Evolutionary conservation across 1,140 invertebrate genomes (phyloP), one percentile per base, ranked within the genome.

Genomic region (Drosophila funebris): DNA sequence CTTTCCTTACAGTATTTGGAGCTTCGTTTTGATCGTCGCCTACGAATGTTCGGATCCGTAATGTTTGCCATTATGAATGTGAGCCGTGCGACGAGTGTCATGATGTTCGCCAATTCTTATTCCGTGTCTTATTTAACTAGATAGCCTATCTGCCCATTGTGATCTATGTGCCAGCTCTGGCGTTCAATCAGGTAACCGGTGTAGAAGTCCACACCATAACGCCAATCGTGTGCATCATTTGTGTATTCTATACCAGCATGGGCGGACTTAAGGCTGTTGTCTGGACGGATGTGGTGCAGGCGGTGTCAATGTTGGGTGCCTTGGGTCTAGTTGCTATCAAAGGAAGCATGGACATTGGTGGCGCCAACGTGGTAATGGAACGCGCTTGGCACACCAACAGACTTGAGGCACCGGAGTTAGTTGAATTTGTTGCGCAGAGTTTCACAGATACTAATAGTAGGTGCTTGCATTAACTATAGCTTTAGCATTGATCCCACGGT

Each of bases 231-330:
- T 96, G 96, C 73, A 90, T 94, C 14, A 94, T 97, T 27, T 97
- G 96, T 91, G 96, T 96, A 14, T 96, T 97, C 85, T 97, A 97
- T 82, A 97, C 96, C 1, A 94, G 95, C 46, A 85, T 97, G 92
- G 96, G 96, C 58, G 96, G 96, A 0, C 92, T 97, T 56, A 97
- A 97, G 92, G 96, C 96, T 0, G 97, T 97, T 0, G 95, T 97
- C 14, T 97, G 96, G 96, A 97, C 97, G 0, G 97, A 98, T 92
- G 95, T 96, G 0, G 94, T 98, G 61, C 97, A 97, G 92, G 95
- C 95, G 0, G 76, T 94, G 8, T 93, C 97, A 4, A 97, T 97
- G 95, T 93, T 96, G 70, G 94, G 93, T 0, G 96, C 95, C 0
- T 92, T 96, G 1, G 92, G 96, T 1, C 92, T 94, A 0, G 95